A percentile compares a stretch with the other conserved stretches of the same genome.
These are phyloP conservation scores for Budorcas taxicolor DNA, from an alignment of 2,113 vertebrate species.

Conservation along the genomic window DNA sequence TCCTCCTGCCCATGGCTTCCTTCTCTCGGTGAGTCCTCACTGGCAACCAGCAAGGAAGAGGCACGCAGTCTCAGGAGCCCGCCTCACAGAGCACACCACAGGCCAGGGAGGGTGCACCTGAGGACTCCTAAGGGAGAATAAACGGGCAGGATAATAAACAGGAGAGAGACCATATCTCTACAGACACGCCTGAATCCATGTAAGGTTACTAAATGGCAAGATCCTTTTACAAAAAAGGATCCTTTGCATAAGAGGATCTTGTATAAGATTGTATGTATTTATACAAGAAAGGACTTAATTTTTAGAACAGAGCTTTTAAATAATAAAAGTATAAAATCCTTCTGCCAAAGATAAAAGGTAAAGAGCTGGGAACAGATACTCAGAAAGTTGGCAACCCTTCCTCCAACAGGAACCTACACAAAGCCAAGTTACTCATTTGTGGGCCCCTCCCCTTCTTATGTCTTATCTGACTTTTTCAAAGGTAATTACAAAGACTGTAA, in stretches of 20 bases:
- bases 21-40: background rate
- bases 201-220: background rate
- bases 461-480: background rate
- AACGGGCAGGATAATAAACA: background rate
- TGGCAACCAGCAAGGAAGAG: background rate
- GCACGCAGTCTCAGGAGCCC: background rate
- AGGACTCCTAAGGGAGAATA: background rate
- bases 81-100: background rate
- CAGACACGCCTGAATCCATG: background rate
- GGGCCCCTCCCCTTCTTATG: background rate
- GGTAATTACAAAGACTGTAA: background rate
- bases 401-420: background rate
- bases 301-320: background rate
- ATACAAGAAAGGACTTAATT: background rate
- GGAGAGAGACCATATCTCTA: background rate
- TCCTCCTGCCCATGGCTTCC: background rate
- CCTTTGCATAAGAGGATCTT: background rate
- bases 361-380: background rate
- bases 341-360: background rate
- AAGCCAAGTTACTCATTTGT: fast-evolving
- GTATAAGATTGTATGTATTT: background rate
- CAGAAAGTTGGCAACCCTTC: background rate
- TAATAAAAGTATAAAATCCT: background rate
- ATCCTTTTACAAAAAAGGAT: background rate
- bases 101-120: background rate